Conservation (phyloP, 2,797 vertebrate genomes). For the Echeneis naucrates region DNA sequence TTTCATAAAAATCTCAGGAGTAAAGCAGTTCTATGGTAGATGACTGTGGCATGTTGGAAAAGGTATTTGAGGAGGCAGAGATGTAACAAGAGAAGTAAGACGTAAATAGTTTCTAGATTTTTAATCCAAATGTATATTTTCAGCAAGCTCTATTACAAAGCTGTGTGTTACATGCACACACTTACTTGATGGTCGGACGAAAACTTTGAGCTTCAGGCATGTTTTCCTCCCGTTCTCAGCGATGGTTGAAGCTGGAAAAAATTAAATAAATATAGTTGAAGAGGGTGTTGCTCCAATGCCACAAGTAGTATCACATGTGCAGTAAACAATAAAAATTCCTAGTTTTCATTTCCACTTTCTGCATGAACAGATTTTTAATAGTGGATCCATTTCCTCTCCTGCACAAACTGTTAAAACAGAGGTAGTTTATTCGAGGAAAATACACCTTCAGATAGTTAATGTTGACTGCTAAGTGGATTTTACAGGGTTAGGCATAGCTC, state of each 20-base stretch:
- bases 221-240: conserved; percentile 95
- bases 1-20: conserved; percentile 47
- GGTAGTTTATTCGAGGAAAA: conserved; percentile 27
- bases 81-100: conserved; percentile 61
- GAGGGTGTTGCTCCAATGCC: conserved; percentile 16
- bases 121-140: conserved; percentile 78
- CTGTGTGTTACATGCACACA: conserved; percentile 62
- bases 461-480: conserved; percentile 66
- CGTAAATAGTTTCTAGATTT: conserved; percentile 74
- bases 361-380: conserved; percentile 3
- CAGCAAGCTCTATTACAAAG: conserved; percentile 73
- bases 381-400: conserved; percentile 5
- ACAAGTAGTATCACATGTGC: background rate
- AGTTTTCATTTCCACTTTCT: background rate
- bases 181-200: conserved; percentile 99
- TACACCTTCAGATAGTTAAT: conserved; percentile 42
- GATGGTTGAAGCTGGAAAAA: conserved; percentile 92
- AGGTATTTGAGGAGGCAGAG: conserved; percentile 51
- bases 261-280: conserved; percentile 14
- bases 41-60: conserved; percentile 60
- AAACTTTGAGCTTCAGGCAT: conserved; percentile 98
- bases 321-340: conserved; percentile 4
- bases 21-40: conserved; percentile 58
- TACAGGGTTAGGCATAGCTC: conserved; percentile 64
- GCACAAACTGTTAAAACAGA: conserved; percentile 8